Evolutionary conservation across 2,113 vertebrate genomes (phyloP), one percentile per base, ranked within the genome.

Genomic region (Solea solea): DNA sequence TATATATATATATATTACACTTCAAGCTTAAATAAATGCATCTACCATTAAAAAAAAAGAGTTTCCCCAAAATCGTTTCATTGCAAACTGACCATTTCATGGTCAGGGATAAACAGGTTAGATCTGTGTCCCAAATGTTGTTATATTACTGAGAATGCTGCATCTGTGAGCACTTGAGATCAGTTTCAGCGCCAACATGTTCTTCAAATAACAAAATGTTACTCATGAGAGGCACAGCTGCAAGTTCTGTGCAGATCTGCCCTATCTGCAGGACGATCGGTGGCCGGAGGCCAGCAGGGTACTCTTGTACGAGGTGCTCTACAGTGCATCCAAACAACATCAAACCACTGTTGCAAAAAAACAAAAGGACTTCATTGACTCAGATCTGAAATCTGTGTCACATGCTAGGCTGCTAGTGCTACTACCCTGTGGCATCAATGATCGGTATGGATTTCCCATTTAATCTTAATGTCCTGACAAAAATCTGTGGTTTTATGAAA

Each of bases 91-190:
- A 39, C 28, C 54, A 28, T 8, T 16, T 21, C 50, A 45, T 2
- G 9, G 65, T 69, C 44, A 46, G 44, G 62, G n/a, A 67, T 39
- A 58, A 72, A 61, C 14, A 70, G 14, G 2, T 58, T 53, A 16
- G 48, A 49, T 14, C 7, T 28, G n/a, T 44, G 28, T 49, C 54
- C 13, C 11, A 65, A 57, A 41, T 12, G 14, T 45, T 28, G 13
- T 16, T 25, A 8, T 34, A 28, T 7, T 5, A 61, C 27, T 46
- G 21, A 52, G 39, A 53, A 51, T 50, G 39, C n/a, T 1, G 27
- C 40, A 60, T 78, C 70, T 76, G 72, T 28, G 54, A 64, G 65
- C 39, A 34, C 72, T 79, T 55, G 12, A 69, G 15, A 52, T 75
- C n/a, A 9, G 44, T 59, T 56, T 41, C 42, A 45, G 50, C 56